Percentiles rank a stretch among this genome's conserved stretches.
These are phyloP conservation scores for Odontophorus gujanensis DNA, from an alignment of 2,113 vertebrate species.

Conservation along the genomic window DNA sequence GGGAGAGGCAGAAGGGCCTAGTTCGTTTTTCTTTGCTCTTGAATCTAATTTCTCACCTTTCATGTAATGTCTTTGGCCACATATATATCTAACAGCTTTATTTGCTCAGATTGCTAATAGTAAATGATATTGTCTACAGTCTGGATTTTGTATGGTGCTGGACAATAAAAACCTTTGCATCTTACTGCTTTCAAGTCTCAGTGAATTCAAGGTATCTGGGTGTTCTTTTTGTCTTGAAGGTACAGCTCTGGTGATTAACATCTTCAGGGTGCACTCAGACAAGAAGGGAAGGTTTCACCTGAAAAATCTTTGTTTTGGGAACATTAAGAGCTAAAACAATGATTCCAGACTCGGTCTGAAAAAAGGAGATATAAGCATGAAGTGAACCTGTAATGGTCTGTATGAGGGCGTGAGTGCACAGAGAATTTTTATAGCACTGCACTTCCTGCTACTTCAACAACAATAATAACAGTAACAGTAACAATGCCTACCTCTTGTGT, in stretches of 20 bases:
- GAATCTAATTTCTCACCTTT: neutral
- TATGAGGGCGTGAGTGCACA: slow-evolving; percentile 20
- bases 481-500: neutral
- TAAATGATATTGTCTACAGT: slow-evolving; percentile 16
- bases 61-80: neutral
- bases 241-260: neutral
- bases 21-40: neutral
- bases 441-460: slow-evolving; percentile 38
- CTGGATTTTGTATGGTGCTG: neutral
- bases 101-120: slow-evolving; percentile 22
- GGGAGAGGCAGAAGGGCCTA: neutral
- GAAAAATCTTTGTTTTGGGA: slow-evolving; percentile 31
- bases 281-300: slow-evolving; percentile 18
- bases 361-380: slow-evolving; percentile 33
- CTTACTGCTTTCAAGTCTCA: neutral
- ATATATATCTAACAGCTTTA: neutral
- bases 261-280: neutral
- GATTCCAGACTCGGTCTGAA: slow-evolving; percentile 11
- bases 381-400: slow-evolving; percentile 45
- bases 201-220: slow-evolving; percentile 2
- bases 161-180: neutral
- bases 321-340: slow-evolving; percentile 31
- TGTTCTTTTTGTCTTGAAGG: slow-evolving; percentile 3
- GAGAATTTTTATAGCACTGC: slow-evolving; percentile 32
- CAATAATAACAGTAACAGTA: slow-evolving; percentile 31